These are phyloP conservation scores for Rhombomys opimus DNA, from an alignment of 2,113 vertebrate genomes.

Conservation along the genomic window DNA sequence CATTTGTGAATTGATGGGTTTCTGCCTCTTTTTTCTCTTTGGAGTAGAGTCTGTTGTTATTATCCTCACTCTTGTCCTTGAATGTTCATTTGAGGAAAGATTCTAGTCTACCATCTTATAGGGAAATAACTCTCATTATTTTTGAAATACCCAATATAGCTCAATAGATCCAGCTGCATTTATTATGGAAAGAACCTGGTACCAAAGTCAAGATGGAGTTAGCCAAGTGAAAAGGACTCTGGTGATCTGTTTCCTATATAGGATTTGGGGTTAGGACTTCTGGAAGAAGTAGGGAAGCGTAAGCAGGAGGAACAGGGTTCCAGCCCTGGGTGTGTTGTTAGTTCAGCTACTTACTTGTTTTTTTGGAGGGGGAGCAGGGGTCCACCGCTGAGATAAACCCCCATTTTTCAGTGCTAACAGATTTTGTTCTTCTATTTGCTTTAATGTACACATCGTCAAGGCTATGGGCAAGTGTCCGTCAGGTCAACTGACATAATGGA, in stretches of 20 bases:
- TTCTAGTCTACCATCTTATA: too few relatives aligned
- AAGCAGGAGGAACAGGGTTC: background rate
- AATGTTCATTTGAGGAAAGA: background rate
- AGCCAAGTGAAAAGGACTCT: background rate
- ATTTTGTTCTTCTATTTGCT: background rate
- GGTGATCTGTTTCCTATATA: background rate
- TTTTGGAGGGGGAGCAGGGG: background rate
- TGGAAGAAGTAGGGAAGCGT: background rate
- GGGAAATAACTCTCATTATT: background rate
- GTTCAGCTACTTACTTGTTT: background rate
- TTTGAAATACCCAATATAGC: background rate
- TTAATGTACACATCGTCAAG: background rate
- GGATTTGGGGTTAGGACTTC: background rate
- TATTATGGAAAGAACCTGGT: background rate
- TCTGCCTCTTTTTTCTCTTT: background rate
- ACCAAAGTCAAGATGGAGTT: background rate
- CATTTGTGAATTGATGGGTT: background rate
- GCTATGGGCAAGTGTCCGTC: background rate
- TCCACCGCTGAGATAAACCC: background rate
- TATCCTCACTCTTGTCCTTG: background rate
- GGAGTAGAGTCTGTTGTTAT: background rate
- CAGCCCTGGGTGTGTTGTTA: background rate
- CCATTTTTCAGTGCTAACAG: background rate
- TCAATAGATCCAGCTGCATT: background rate
- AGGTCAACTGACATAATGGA: background rate